Conservation (phyloP, 2,888 invertebrate genomes). For the Ptilodon capucinus region DNA sequence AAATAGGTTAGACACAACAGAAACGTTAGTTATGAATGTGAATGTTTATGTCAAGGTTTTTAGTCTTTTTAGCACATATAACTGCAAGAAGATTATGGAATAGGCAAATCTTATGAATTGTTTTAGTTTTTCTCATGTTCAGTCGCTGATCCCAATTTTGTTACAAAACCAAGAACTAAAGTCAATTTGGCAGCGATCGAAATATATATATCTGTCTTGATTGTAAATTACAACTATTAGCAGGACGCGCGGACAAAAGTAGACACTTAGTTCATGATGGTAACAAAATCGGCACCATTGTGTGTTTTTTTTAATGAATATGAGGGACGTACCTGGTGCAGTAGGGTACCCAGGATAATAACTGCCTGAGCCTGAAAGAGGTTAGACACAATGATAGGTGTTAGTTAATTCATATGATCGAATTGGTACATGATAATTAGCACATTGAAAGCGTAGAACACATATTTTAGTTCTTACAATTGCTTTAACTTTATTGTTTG, state of each 20-base stretch:
- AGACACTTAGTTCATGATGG: no score
- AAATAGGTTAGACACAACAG: not conserved
- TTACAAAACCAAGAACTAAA: no score
- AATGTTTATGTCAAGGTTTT: not conserved
- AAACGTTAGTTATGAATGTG: not conserved
- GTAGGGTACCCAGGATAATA: constrained; percentile 46
- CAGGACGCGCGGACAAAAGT: no score
- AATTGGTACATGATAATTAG: not conserved
- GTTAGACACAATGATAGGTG: constrained; percentile 15
- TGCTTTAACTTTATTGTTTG: constrained; percentile 6
- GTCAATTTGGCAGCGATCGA: no score
- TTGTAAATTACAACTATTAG: no score
- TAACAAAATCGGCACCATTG: not conserved
- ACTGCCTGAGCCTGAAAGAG: constrained; percentile 33
- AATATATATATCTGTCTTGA: no score
- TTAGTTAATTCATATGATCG: constrained; percentile 4
- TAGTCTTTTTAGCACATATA: not conserved
- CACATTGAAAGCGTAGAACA: not conserved
- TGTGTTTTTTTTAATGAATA: not conserved
- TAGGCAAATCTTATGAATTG: no score
- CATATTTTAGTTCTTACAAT: not conserved
- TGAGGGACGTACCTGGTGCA: constrained; percentile 8
- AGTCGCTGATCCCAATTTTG: no score
- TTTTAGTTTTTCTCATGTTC: no score
- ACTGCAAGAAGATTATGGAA: no score